Base-by-base conservation (phyloP, 2,888 invertebrate genomes). In the Drosophila paucipuncta region DNA sequence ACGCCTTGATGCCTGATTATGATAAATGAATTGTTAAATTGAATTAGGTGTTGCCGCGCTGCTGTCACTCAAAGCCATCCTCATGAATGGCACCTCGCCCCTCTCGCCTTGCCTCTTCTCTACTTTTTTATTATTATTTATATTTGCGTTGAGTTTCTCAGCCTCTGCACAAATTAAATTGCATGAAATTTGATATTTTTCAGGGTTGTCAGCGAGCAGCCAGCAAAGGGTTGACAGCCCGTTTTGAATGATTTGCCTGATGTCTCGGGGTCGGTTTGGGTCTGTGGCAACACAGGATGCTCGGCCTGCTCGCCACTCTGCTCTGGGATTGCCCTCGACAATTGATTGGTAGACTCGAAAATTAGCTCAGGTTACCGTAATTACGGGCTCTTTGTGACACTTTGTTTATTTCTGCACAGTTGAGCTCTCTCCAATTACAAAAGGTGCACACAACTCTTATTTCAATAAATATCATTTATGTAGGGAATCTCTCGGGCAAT, bases 11-110 rank as follows among this genome's bases (percentile, higher is more conserved):
- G 89, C 82, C 85, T 89, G 89, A 90, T 91, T 91, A 89, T 90
- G 91, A 90, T 91, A 91, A 91, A 90, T 90, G 89, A 90, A 91
- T 91, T 89, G 91, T 88, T 90, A 90, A 90, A 91, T 90, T 90
- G 86, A 88, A 90, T 90, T 91, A 90, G 90, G 91, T 90, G 90
- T 89, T 90, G 91, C 88, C 86, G 79, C 75, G 80, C 68, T 78
- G 85, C 88, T 91, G 91, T 89, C 91, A 89, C 85, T 91, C 90
- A 89, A 77, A 76, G 57, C 70, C 78, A 61, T 77, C 74, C 87
- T 77, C 88, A 75, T 68, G 73, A 77, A 75, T 89, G 63, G 61
- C 70, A 57, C 53, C 61, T n/a, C n/a, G 33, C 39, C 41, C 22
- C 47, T 31, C 47, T 57, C 47, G 33, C 43, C 41, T 31, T 22